phyloP scores from a whole-genome alignment of 2,888 invertebrate genomes.

The Platynereis dumerilii region DNA sequence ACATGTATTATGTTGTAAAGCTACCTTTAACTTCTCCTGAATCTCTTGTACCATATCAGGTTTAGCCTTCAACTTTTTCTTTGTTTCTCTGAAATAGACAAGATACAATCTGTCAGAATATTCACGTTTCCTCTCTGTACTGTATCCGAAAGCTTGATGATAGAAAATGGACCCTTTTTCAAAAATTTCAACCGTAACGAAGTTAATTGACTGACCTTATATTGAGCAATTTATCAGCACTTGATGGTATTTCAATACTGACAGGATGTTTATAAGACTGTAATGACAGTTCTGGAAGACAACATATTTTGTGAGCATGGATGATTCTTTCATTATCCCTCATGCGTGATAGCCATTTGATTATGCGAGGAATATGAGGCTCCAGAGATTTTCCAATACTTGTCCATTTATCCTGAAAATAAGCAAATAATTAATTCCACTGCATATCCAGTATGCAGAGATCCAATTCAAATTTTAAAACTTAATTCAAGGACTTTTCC shows the following conservation, averaged over 20 bases:
- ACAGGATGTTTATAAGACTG: neutral
- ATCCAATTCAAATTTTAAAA: too few species aligned
- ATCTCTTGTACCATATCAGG: conserved; percentile 68
- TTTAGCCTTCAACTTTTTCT: conserved; percentile 20
- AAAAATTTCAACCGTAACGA: too few species aligned
- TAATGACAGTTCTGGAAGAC: neutral
- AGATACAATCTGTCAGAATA: too few species aligned
- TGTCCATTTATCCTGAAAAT: neutral
- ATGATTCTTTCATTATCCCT: neutral
- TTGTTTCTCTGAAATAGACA: conserved; percentile 10
- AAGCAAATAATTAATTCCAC: too few species aligned
- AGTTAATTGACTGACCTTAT: neutral
- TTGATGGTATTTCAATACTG: neutral
- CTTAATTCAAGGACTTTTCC: too few species aligned
- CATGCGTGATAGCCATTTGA: neutral
- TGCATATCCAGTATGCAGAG: too few species aligned
- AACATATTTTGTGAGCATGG: neutral
- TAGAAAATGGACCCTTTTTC: too few species aligned
- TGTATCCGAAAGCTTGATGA: too few species aligned
- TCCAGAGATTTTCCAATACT: conserved; percentile 1
- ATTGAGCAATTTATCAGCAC: conserved; percentile 3
- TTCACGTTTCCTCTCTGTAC: too few species aligned
- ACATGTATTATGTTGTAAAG: too few species aligned
- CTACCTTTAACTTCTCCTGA: conserved; percentile 54
- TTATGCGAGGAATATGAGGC: neutral